Conservation (phyloP, 2,888 invertebrate genomes). For the Salticus scenicus region DNA sequence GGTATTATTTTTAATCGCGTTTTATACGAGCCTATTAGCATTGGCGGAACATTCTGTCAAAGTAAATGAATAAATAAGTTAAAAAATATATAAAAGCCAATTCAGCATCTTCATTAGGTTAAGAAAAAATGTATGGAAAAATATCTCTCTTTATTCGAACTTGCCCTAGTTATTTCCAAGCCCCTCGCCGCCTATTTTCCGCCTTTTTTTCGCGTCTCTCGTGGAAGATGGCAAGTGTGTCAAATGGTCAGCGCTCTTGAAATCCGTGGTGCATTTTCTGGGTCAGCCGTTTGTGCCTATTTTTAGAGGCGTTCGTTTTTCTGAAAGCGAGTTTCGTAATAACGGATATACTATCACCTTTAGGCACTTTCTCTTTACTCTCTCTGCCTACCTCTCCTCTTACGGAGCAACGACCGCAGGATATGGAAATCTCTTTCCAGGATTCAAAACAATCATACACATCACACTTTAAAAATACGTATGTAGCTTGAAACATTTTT, state of each 20-base stretch:
- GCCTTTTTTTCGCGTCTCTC: neutral
- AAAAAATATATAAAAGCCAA: no score
- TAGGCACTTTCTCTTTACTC: neutral
- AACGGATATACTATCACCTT: neutral
- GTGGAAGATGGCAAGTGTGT: neutral
- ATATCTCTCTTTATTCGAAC: neutral
- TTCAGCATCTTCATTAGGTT: no score
- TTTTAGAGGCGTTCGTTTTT: constrained; percentile 3
- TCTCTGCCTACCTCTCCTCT: no score
- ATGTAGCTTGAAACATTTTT: no score
- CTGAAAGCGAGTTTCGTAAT: constrained; percentile 4
- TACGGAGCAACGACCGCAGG: neutral
- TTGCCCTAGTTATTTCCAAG: neutral
- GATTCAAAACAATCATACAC: no score
- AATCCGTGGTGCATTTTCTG: neutral
- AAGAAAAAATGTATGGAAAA: no score
- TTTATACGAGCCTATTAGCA: no score
- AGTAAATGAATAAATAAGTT: no score
- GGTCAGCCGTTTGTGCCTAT: neutral
- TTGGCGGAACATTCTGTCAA: no score
- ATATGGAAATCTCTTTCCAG: neutral
- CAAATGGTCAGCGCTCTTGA: constrained; percentile 8
- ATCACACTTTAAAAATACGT: no score
- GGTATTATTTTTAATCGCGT: no score
- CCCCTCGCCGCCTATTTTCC: neutral